phyloP scores from a whole-genome alignment of 1,140 invertebrate genomes.

The Gryon sp. region DNA sequence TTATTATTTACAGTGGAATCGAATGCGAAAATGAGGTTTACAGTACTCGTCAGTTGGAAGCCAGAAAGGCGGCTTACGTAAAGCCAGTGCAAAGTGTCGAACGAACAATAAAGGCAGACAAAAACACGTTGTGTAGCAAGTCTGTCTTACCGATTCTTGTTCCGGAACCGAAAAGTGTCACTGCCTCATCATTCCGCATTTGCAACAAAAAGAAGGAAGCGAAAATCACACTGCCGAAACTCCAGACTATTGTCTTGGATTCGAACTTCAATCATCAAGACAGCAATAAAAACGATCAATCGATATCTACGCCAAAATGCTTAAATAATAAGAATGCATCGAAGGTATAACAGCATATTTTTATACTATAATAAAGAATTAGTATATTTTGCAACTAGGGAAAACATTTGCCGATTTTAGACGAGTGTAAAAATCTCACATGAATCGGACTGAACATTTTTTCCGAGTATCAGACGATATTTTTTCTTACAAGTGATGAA shows the following conservation, averaged over 20 bases:
- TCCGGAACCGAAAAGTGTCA: constrained; percentile 42
- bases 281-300: constrained; percentile 6
- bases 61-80: constrained; percentile 59
- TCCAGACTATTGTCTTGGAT: constrained; percentile 22
- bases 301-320: constrained; percentile 5
- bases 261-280: constrained; percentile 18
- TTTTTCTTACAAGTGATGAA: too few species aligned
- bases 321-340: constrained; percentile 20
- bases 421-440: too few species aligned
- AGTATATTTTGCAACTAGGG: too few species aligned
- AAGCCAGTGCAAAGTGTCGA: constrained; percentile 27
- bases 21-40: constrained; percentile 92
- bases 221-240: constrained; percentile 49
- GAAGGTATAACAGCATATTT: constrained; percentile 12
- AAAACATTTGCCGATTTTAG: too few species aligned
- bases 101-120: constrained; percentile 14
- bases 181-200: constrained; percentile 54
- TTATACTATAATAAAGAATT: too few species aligned
- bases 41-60: constrained; percentile 85
- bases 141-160: constrained; percentile 18
- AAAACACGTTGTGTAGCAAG: constrained; percentile 17
- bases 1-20: constrained; percentile 86
- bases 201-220: constrained; percentile 38
- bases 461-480: too few species aligned
- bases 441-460: too few species aligned